Percentiles rank a stretch among this genome's conserved stretches.
These are phyloP conservation scores for Diabrotica virgifera DNA, from an alignment of 1,140 invertebrate genomes.

Conservation along the genomic window DNA sequence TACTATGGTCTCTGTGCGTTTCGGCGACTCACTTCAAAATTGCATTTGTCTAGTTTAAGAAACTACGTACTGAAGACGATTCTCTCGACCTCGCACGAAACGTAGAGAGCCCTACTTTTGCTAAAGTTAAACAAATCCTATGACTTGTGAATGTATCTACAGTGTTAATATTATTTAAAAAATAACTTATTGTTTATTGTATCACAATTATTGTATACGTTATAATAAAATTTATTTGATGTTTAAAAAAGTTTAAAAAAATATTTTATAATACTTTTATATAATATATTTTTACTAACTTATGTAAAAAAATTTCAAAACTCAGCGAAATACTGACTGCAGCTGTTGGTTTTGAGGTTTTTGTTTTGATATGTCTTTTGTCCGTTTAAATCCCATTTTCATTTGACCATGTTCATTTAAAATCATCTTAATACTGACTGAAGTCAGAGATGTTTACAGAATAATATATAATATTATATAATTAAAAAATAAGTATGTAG, in stretches of 20 bases:
- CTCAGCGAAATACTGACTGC: conserved; percentile 14
- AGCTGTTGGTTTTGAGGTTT: conserved; percentile 19
- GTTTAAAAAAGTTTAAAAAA: conserved; percentile 30
- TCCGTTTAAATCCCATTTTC: background rate
- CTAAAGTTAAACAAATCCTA: background rate
- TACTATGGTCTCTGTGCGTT: background rate
- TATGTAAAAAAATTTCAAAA: conserved; percentile 24
- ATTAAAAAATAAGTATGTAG: too few species aligned
- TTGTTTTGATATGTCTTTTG: conserved; percentile 7
- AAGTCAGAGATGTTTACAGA: too few species aligned
- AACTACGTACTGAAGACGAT: background rate
- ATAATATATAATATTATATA: too few species aligned
- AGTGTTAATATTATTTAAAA: conserved; percentile 19
- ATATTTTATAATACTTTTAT: conserved; percentile 34
- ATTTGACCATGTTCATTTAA: background rate
- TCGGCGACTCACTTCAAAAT: background rate
- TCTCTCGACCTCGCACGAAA: background rate
- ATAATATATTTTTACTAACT: conserved; percentile 35
- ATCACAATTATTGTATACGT: conserved; percentile 27
- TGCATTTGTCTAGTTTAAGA: background rate
- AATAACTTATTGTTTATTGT: conserved; percentile 31
- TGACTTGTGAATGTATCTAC: conserved; percentile 20
- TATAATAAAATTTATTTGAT: conserved; percentile 30
- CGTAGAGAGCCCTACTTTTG: background rate
- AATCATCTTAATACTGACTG: too few species aligned